These are phyloP conservation scores for Automeris io DNA, from an alignment of 2,888 invertebrate genomes.

Conservation along the genomic window DNA sequence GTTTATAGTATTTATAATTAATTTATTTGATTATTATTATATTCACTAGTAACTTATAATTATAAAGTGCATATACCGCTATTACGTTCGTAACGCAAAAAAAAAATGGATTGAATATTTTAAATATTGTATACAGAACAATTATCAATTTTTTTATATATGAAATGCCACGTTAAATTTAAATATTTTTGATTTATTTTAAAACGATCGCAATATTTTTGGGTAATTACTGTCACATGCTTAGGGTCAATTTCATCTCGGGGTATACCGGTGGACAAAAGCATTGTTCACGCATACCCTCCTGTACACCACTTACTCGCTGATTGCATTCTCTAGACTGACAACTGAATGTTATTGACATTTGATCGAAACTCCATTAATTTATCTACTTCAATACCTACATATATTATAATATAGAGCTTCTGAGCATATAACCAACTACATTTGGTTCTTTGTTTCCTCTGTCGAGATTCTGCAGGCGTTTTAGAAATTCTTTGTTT, in stretches of 20 bases:
- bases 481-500: slow-evolving; percentile 5
- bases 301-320: slow-evolving; percentile 13
- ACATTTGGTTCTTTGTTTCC: slow-evolving; percentile 4
- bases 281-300: slow-evolving; percentile 24
- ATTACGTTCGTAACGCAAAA: no score
- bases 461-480: slow-evolving; percentile 3
- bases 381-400: slow-evolving; percentile 1
- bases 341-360: slow-evolving; percentile 14
- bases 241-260: slow-evolving; percentile 16
- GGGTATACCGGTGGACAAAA: slow-evolving; percentile 15
- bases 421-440: background rate
- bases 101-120: no score
- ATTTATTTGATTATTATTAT: no score
- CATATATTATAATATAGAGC: slow-evolving; percentile 5
- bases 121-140: no score
- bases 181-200: no score
- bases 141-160: no score
- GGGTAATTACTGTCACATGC: slow-evolving; percentile 23
- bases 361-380: slow-evolving; percentile 9
- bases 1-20: no score
- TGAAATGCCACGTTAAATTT: no score
- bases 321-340: slow-evolving; percentile 24
- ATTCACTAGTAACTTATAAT: no score
- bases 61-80: no score
- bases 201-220: no score